phyloP scores from a whole-genome alignment of 2,113 vertebrate genomes.

The Myotis lucifugus region DNA sequence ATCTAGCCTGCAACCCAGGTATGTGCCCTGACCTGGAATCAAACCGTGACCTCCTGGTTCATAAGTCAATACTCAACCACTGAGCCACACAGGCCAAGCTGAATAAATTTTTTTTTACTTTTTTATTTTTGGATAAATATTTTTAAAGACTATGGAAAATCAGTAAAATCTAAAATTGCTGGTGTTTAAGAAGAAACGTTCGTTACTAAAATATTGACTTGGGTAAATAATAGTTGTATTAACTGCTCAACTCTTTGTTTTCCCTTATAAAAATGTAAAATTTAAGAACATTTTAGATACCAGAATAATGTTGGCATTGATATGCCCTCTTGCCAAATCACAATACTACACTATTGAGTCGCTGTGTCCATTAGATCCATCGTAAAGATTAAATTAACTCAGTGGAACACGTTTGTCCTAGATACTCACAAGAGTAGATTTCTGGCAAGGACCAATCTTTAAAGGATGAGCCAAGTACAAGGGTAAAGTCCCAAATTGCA shows the following conservation, averaged over 20 bases:
- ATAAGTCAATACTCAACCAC: too few species aligned
- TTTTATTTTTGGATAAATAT: neutral
- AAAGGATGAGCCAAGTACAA: slow-evolving; percentile 10
- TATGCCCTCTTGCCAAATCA: neutral
- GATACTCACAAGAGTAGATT: neutral
- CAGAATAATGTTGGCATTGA: neutral
- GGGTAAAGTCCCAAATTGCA: neutral
- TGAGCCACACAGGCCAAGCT: too few species aligned
- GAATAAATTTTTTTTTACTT: too few species aligned
- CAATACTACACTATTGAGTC: neutral
- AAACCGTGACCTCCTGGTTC: too few species aligned
- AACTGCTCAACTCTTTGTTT: neutral
- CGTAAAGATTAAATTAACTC: slow-evolving; percentile 9
- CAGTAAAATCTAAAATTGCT: neutral
- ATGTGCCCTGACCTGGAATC: too few species aligned
- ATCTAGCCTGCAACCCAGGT: too few species aligned
- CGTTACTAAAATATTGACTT: neutral
- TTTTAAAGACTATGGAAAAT: slow-evolving; percentile 12
- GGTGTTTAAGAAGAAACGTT: neutral
- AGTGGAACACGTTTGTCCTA: neutral
- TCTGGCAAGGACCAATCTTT: neutral
- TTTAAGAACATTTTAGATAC: neutral
- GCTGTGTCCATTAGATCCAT: slow-evolving; percentile 35
- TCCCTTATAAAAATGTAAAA: neutral
- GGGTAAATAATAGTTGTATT: neutral